Percentiles rank a stretch among this genome's conserved stretches.
Evolutionary conservation across 2,797 vertebrate genomes (phyloP).

Genomic region (Momotus momota): DNA sequence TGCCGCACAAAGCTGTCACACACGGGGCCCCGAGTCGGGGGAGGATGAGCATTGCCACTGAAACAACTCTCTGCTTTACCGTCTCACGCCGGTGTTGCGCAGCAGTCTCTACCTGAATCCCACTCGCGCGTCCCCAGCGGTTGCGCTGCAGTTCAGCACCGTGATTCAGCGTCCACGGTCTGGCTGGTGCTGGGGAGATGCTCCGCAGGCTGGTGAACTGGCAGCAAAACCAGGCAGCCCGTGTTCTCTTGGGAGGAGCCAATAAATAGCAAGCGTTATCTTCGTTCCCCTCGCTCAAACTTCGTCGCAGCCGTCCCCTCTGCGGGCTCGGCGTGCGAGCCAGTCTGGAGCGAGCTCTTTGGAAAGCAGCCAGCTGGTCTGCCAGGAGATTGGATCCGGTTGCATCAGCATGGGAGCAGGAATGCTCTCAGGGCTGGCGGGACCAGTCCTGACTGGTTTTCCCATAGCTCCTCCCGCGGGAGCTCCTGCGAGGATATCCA

Average conservation of each 20-base stretch:
- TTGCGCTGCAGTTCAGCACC: not conserved
- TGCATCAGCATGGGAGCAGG: constrained; percentile 56
- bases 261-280: not conserved
- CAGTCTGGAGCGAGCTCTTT: constrained; percentile 40
- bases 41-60: not conserved
- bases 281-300: not conserved
- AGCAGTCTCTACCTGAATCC: no score
- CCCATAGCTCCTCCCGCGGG: constrained; percentile 42
- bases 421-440: not conserved
- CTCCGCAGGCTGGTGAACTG: not conserved
- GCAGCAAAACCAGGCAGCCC: not conserved
- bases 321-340: not conserved
- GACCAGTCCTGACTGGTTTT: constrained; percentile 59
- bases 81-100: not conserved
- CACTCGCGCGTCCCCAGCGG: not conserved
- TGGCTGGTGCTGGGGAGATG: not conserved
- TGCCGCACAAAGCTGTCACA: not conserved
- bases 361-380: constrained; percentile 4
- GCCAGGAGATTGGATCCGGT: constrained; percentile 49
- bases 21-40: not conserved
- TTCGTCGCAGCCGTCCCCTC: not conserved
- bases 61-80: not conserved
- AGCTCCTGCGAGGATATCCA: constrained; percentile 49
- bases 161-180: not conserved
- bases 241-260: not conserved